Conservation (phyloP, 2,797 vertebrate genomes). For the Kryptopterus vitreolus region DNA sequence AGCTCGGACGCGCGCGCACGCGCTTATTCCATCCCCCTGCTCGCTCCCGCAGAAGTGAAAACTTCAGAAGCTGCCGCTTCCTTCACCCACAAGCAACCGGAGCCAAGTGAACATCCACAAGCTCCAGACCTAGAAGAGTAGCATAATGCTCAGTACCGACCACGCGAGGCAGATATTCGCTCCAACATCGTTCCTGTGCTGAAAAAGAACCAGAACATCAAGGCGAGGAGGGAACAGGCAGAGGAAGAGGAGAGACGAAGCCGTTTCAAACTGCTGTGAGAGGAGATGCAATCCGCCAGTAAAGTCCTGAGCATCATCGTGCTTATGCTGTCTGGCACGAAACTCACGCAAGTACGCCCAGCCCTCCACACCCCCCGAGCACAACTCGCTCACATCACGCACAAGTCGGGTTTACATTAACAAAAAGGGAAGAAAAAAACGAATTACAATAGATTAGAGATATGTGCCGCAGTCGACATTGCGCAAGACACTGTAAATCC, state of each 20-base stretch:
- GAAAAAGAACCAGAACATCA: conserved; percentile 63
- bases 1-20: background rate
- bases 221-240: conserved; percentile 6
- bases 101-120: background rate
- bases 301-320: conserved; percentile 89
- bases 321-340: conserved; percentile 94
- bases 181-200: conserved; percentile 75
- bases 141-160: conserved; percentile 79
- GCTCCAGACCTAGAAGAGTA: background rate
- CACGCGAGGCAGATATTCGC: conserved; percentile 73
- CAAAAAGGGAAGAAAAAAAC: background rate
- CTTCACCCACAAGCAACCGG: background rate
- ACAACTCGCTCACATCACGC: background rate
- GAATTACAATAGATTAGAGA: background rate
- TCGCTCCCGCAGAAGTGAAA: background rate
- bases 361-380: too few species aligned
- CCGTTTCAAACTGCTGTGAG: conserved; percentile 77
- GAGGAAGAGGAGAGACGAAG: conserved; percentile 62
- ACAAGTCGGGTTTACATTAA: background rate
- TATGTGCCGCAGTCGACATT: too few species aligned
- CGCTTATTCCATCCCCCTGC: background rate
- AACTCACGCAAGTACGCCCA: conserved; percentile 91
- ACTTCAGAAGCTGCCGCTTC: background rate
- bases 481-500: background rate
- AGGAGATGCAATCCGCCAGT: conserved; percentile 91